Evolutionary conservation across 2,888 invertebrate genomes (phyloP).

Genomic region (Pinctada fucata): DNA sequence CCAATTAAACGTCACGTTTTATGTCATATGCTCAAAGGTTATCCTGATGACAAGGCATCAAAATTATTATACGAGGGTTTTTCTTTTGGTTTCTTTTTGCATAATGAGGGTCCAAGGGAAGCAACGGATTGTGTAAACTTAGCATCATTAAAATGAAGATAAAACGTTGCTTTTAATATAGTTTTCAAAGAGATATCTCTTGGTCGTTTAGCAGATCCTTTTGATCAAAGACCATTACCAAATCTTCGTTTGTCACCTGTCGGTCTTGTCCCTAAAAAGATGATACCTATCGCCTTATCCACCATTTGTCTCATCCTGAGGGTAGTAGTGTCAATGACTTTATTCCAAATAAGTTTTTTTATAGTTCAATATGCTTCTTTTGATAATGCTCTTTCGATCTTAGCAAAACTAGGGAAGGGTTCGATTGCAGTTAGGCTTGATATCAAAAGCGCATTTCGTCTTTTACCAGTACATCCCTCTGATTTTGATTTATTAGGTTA

Average conservation of each 20-base stretch:
- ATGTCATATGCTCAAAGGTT: conserved; percentile 4
- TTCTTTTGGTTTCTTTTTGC: not conserved
- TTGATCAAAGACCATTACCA: not conserved
- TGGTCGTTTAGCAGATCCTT: conserved; percentile 15
- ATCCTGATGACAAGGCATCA: not conserved
- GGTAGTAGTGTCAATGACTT: no score
- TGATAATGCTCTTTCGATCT: no score
- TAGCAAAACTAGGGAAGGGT: no score
- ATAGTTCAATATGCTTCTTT: no score
- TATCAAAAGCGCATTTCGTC: conserved; percentile 36
- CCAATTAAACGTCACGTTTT: conserved; percentile 15
- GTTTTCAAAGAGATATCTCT: not conserved
- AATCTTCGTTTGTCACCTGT: conserved; percentile 19
- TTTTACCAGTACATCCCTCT: not conserved
- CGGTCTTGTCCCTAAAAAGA: conserved; percentile 3
- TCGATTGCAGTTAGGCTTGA: conserved; percentile 21
- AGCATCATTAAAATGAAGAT: not conserved
- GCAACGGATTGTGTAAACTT: conserved; percentile 8
- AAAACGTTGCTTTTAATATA: not conserved
- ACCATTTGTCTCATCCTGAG: conserved; percentile 20
- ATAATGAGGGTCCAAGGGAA: not conserved
- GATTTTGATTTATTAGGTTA: conserved; percentile 36
- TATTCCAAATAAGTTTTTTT: no score
- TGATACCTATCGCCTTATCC: conserved; percentile 18
- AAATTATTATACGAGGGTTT: not conserved